Evolutionary conservation across 2,888 invertebrate species (phyloP).

Genomic region (Muschampia plurimacula): DNA sequence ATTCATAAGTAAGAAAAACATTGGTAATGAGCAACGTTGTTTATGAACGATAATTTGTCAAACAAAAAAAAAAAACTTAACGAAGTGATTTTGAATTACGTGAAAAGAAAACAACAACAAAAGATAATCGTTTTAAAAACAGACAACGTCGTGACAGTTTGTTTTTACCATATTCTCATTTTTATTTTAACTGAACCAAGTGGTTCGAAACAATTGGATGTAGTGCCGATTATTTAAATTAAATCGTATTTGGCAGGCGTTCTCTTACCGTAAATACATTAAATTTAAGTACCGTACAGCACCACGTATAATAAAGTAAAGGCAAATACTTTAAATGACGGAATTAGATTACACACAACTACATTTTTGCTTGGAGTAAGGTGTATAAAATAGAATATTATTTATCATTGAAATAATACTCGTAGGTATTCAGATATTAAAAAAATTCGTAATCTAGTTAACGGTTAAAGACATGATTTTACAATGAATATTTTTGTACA

Average conservation of each 20-base stretch:
- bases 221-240: constrained; percentile 3
- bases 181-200: background rate
- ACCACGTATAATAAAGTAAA: too few species aligned
- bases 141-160: background rate
- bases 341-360: too few species aligned
- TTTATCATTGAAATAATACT: too few species aligned
- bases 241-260: background rate
- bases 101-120: constrained; percentile 1
- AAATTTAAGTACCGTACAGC: background rate
- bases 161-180: background rate
- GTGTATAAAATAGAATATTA: too few species aligned
- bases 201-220: background rate
- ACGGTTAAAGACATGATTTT: too few species aligned
- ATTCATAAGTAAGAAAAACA: background rate
- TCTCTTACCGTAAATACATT: background rate
- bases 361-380: too few species aligned
- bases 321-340: too few species aligned
- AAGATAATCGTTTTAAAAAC: background rate
- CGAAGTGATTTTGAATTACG: background rate
- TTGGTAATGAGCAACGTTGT: background rate
- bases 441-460: too few species aligned
- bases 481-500: too few species aligned
- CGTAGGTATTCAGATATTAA: too few species aligned
- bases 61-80: background rate
- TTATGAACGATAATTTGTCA: background rate